These are phyloP conservation scores for Pygathrix nemaeus DNA, from an alignment of 2,113 vertebrate species.

Conservation along the genomic window DNA sequence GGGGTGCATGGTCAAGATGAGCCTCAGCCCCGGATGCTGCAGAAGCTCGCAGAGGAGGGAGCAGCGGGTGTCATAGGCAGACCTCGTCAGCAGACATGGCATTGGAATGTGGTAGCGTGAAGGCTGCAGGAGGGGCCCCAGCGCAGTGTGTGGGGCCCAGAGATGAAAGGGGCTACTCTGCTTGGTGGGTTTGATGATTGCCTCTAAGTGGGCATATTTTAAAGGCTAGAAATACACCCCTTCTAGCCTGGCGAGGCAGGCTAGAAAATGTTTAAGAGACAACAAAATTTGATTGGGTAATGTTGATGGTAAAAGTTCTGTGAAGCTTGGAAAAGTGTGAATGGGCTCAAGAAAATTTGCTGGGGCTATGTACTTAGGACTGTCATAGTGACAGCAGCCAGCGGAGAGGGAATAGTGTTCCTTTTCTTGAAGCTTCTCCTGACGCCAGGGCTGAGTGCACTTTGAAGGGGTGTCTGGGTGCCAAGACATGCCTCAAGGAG, in stretches of 20 bases:
- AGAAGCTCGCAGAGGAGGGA: background rate
- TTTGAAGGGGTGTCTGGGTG: background rate
- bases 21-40: background rate
- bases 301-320: background rate
- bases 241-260: background rate
- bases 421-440: background rate
- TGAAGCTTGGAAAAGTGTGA: background rate
- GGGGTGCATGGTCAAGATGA: too few species aligned
- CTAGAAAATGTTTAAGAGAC: background rate
- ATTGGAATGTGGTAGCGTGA: accelerated
- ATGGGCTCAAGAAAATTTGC: background rate
- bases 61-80: background rate
- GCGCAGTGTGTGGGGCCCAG: too few species aligned
- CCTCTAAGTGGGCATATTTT: background rate
- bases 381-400: background rate
- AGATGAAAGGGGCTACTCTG: background rate
- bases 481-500: background rate
- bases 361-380: background rate
- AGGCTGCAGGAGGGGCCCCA: too few species aligned
- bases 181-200: background rate
- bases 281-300: background rate
- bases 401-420: accelerated
- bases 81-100: accelerated
- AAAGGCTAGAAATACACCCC: background rate
- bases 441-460: background rate